phyloP scores from a whole-genome alignment of 2,797 vertebrate species.

The Sebastes dallii region DNA sequence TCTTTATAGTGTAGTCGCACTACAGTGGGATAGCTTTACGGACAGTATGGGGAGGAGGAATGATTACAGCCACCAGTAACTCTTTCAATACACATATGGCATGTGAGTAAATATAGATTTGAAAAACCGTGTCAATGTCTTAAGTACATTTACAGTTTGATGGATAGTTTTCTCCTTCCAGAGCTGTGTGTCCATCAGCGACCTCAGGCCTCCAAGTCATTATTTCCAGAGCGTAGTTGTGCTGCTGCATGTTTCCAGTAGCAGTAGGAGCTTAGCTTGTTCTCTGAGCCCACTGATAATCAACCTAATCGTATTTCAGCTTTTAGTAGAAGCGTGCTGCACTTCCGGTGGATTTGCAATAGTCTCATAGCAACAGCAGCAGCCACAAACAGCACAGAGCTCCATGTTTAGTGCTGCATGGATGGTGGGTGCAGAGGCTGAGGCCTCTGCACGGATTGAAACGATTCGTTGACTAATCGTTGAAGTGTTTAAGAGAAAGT shows the following conservation, averaged over 20 bases:
- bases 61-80: not conserved
- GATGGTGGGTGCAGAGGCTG: not conserved
- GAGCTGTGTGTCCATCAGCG: not conserved
- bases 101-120: not conserved
- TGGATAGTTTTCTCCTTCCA: not conserved
- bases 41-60: no score
- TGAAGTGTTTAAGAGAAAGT: not conserved
- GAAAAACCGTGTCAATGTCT: not conserved
- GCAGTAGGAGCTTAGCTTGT: not conserved
- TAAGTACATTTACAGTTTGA: not conserved
- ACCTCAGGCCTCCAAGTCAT: not conserved
- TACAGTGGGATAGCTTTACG: not conserved
- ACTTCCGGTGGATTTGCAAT: slow-evolving; percentile 4
- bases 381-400: slow-evolving; percentile 11
- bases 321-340: slow-evolving; percentile 14
- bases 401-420: not conserved
- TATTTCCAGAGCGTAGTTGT: not conserved
- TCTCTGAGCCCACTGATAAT: not conserved
- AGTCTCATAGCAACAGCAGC: slow-evolving; percentile 52
- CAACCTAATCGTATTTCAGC: slow-evolving; percentile 25
- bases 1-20: not conserved
- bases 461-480: not conserved
- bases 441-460: not conserved
- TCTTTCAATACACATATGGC: not conserved
- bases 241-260: not conserved